phyloP scores from a whole-genome alignment of 2,888 invertebrate species.

The Gibbula magus region DNA sequence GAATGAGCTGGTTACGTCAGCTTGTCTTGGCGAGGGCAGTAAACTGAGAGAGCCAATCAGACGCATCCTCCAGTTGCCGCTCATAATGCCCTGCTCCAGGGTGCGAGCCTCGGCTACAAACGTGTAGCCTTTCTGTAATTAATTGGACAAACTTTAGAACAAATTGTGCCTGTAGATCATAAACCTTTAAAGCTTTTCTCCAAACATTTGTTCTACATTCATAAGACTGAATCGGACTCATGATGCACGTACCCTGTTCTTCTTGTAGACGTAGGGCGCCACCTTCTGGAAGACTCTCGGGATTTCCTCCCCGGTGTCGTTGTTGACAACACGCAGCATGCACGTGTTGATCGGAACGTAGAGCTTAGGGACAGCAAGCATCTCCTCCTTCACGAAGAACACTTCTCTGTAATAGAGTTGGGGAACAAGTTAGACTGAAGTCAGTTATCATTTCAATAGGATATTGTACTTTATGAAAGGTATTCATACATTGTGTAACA shows the following conservation, averaged over 20 bases:
- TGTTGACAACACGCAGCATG: constrained; percentile 74
- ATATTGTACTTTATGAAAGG: too few relatives aligned
- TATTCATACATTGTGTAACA: too few relatives aligned
- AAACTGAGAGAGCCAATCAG: constrained; percentile 73
- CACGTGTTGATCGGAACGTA: constrained; percentile 72
- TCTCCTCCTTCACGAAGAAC: constrained; percentile 72
- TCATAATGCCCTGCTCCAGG: constrained; percentile 62
- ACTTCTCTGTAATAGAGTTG: constrained; percentile 68
- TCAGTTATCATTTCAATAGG: too few relatives aligned
- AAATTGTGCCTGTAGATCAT: not conserved
- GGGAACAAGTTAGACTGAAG: too few relatives aligned
- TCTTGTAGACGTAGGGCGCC: constrained; percentile 74
- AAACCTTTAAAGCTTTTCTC: too few relatives aligned
- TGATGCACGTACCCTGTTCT: constrained; percentile 67
- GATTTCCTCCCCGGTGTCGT: constrained; percentile 74
- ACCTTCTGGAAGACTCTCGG: constrained; percentile 74
- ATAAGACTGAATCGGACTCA: too few relatives aligned
- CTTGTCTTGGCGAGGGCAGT: constrained; percentile 66
- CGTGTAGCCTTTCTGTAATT: constrained; percentile 72
- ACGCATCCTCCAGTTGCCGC: constrained; percentile 72
- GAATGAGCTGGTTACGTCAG: constrained; percentile 71
- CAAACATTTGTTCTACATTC: too few relatives aligned
- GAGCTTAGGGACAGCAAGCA: constrained; percentile 71
- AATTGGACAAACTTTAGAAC: not conserved
- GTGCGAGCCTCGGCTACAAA: constrained; percentile 74